Base-by-base conservation (phyloP, 92 coral and sea anemone genomes). In the Epizoanthus scotinus region DNA sequence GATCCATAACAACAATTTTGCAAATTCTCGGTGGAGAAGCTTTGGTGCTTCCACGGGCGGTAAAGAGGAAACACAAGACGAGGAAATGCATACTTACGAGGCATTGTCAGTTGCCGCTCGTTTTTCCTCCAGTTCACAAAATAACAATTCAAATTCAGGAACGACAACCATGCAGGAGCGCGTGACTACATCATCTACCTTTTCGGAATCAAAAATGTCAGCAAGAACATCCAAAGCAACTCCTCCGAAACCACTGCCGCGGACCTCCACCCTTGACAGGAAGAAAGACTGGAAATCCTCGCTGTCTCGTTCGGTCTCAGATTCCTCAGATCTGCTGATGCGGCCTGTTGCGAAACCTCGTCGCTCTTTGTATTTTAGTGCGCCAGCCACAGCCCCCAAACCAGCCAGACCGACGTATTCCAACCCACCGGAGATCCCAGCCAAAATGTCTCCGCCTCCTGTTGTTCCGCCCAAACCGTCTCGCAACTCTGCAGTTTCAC, bases 211-310 rank as follows among this genome's bases (percentile, higher is more conserved):
- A 22, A 74, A 36, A 20, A 10, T 31, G 58, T 58, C 36, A 38
- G 67, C 8, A 15, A 34, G 42, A 75, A 38, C 56, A 29, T 8
- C 25, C 1, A 14, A 38, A n/a, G 38, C 18, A 21, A 38, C 81
- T 13, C 69, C 81, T 8, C 81, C 81, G 4, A 75, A 75, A 36
- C 81, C 81, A 59, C 62, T 75, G 24, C 81, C 81, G n/a, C 81
- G 81, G 54, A 60, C 52, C 8, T 40, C 1, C 67, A 75, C 81
- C 19, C 21, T 75, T 36, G 57, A 36, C 67, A 59, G 63, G 62
- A 12, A 28, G 7, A 73, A 73, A 18, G 40, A 66, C 26, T 34
- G 77, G 18, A 44, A 22, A 34, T 24, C 44, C 24, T 28, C 58
- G 14, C 26, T 20, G 29, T 75, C 68, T 59, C 81, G 57, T 22